Conservation (phyloP, 2,113 vertebrate genomes). For the Anguilla rostrata region DNA sequence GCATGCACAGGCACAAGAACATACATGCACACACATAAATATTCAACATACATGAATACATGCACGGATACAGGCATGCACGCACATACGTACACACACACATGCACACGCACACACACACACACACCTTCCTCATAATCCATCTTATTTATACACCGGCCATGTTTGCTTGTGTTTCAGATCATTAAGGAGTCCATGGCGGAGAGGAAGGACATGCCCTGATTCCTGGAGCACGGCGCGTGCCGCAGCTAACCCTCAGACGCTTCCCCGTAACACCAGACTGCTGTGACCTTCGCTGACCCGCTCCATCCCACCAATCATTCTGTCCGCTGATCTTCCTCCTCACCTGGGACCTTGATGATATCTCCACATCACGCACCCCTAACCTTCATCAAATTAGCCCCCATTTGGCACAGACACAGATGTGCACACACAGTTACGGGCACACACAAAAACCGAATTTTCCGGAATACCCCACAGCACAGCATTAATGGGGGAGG, state of each 20-base stretch:
- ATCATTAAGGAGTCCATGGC: slow-evolving; percentile 74
- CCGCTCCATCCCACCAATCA: not conserved
- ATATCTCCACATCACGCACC: not conserved
- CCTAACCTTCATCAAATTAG: not conserved
- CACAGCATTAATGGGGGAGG: not conserved
- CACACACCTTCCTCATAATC: not conserved
- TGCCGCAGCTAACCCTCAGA: not conserved
- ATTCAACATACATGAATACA: not conserved
- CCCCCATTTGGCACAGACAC: not conserved
- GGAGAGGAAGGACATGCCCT: slow-evolving; percentile 71
- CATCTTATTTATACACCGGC: slow-evolving; percentile 28
- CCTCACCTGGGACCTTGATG: not conserved
- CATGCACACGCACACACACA: not conserved
- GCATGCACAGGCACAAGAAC: too few relatives aligned
- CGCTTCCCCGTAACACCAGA: slow-evolving; percentile 1
- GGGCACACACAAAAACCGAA: not conserved
- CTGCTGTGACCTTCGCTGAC: slow-evolving; percentile 26
- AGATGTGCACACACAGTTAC: not conserved
- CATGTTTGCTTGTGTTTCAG: slow-evolving; percentile 50
- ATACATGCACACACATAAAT: not conserved
- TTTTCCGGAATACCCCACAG: not conserved
- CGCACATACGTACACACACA: not conserved
- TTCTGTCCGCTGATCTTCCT: not conserved
- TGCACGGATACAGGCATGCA: not conserved
- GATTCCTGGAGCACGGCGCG: slow-evolving; percentile 19